Conservation (phyloP, 2,888 invertebrate genomes). For the Scelioninae gen. 1 region DNA sequence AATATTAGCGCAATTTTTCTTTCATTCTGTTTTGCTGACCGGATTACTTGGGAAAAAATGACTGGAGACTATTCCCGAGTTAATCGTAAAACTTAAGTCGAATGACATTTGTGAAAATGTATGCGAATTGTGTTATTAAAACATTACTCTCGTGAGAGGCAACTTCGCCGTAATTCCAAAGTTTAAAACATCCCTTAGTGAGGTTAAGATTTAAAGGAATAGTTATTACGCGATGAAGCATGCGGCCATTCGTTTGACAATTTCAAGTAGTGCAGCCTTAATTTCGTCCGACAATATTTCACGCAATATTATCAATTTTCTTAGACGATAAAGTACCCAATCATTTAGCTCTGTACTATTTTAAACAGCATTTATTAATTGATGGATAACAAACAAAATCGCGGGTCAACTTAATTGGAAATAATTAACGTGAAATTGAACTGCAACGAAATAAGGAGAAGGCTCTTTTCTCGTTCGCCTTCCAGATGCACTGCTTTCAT, state of each 20-base stretch:
- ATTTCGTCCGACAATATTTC: constrained; percentile 33
- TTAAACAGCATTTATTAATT: constrained; percentile 3
- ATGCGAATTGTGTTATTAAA: too few species aligned
- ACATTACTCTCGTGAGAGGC: too few species aligned
- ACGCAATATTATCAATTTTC: not conserved
- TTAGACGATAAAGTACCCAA: not conserved
- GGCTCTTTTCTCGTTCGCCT: constrained; percentile 8
- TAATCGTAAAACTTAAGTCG: constrained; percentile 58
- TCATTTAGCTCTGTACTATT: not conserved
- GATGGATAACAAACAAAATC: constrained; percentile 11
- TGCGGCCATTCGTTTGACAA: constrained; percentile 48
- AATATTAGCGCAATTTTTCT: not conserved
- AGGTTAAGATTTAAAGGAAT: too few species aligned
- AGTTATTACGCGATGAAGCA: too few species aligned
- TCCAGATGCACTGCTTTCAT: constrained; percentile 22
- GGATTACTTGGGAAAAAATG: constrained; percentile 10
- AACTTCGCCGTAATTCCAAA: too few species aligned
- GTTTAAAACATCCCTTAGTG: too few species aligned
- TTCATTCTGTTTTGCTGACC: not conserved
- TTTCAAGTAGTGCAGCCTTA: constrained; percentile 38
- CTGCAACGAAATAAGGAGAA: constrained; percentile 59
- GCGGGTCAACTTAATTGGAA: constrained; percentile 23
- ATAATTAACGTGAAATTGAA: constrained; percentile 31
- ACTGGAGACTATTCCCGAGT: constrained; percentile 53
- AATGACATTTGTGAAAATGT: too few species aligned